Evolutionary conservation across 30 jellyfish, hydroid and myxozoan genomes (phyloP).

Genomic region (Haliclystus octoradiatus): DNA sequence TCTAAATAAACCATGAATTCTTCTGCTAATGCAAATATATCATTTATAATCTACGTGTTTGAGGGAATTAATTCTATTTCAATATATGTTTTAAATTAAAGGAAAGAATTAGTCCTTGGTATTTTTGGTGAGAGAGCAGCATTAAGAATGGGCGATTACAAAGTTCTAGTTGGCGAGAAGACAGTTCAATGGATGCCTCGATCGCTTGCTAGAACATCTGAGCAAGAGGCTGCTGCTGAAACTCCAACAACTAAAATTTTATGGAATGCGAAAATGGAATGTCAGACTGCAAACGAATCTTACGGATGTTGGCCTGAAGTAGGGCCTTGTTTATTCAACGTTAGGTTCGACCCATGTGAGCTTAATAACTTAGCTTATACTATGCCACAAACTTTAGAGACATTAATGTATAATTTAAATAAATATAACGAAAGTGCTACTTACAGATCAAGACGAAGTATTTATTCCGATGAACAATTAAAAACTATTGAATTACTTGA

Average conservation of each 20-base stretch:
- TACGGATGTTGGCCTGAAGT: conserved; percentile 96
- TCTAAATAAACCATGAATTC: too few relatives aligned
- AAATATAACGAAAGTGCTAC: conserved; percentile 61
- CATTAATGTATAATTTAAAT: conserved; percentile 54
- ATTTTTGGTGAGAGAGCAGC: conserved; percentile 88
- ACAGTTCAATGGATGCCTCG: conserved; percentile 25
- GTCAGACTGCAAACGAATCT: conserved; percentile 56
- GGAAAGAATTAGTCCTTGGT: conserved; percentile 78
- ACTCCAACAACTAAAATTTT: conserved; percentile 47
- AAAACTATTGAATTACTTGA: neutral
- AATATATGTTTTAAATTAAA: too few relatives aligned
- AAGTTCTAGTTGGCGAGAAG: conserved; percentile 58
- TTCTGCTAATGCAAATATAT: too few relatives aligned
- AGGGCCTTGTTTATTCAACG: conserved; percentile 91
- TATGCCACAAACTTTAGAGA: conserved; percentile 89
- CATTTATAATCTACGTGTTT: too few relatives aligned
- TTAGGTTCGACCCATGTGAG: conserved; percentile 96
- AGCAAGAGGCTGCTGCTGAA: conserved; percentile 28
- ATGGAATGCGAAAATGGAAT: conserved; percentile 86
- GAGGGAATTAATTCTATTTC: too few relatives aligned
- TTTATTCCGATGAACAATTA: conserved; percentile 5
- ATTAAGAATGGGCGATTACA: conserved; percentile 83
- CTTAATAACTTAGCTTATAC: conserved; percentile 79
- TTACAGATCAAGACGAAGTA: conserved; percentile 28
- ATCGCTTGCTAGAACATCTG: conserved; percentile 1